Conservation (phyloP, 2,797 vertebrate species). For the Crocodylus rhombifer region DNA sequence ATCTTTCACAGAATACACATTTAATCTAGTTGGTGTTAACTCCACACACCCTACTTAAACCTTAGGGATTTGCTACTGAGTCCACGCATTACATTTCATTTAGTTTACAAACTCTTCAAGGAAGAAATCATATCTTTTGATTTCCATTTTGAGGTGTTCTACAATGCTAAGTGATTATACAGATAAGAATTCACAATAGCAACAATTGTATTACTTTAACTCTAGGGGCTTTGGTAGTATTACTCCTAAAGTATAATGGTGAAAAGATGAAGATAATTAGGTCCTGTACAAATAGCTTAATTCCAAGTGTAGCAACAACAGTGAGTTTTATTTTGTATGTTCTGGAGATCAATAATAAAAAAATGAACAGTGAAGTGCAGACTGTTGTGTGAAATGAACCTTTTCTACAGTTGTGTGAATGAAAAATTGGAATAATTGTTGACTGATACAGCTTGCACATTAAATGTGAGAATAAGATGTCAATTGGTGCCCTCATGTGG, state of each 20-base stretch:
- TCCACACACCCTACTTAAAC: neutral
- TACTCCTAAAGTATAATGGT: neutral
- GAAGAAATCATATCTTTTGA: neutral
- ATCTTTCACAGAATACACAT: neutral
- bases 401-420: neutral
- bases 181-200: neutral
- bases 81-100: neutral
- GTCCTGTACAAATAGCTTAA: neutral
- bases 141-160: neutral
- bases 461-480: conserved; percentile 61
- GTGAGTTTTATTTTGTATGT: neutral
- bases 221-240: neutral
- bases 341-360: neutral
- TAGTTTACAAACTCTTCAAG: neutral
- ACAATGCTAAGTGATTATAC: neutral
- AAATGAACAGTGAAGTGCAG: neutral
- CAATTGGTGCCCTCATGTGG: conserved; percentile 81
- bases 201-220: neutral
- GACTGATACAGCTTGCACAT: neutral
- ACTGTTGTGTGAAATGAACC: conserved; percentile 1
- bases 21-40: neutral
- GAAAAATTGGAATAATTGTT: neutral
- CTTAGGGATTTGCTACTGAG: neutral
- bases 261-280: neutral
- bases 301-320: neutral